phyloP scores from a whole-genome alignment of 2,797 vertebrate species.

The Sardinella longiceps region DNA sequence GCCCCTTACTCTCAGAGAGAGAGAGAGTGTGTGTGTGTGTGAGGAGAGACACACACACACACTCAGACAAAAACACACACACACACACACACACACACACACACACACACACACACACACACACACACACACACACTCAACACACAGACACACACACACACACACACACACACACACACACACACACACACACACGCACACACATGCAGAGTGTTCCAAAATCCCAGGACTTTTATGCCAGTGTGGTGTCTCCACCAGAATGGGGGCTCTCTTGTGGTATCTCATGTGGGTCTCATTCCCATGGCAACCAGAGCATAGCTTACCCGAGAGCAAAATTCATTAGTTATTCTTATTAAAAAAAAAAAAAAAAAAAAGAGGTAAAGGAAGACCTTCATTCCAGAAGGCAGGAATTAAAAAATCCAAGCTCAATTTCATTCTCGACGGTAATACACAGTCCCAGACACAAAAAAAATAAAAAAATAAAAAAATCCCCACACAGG shows the following conservation, averaged over 20 bases:
- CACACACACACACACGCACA: constrained; percentile 1
- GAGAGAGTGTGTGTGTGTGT: no score
- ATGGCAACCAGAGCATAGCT: constrained; percentile 76
- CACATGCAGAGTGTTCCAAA: not conserved
- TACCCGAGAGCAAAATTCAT: constrained; percentile 71
- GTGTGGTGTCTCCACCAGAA: constrained; percentile 56
- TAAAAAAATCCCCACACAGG: constrained; percentile 64
- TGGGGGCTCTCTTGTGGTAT: constrained; percentile 62
- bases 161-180: constrained; percentile 18
- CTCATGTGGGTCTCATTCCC: constrained; percentile 74
- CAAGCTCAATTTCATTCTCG: constrained; percentile 71
- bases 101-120: not conserved
- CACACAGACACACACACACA: not conserved
- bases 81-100: not conserved
- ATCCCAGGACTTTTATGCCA: not conserved
- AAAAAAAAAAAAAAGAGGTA: not conserved
- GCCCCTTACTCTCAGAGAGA: not conserved
- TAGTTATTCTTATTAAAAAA: constrained; percentile 63
- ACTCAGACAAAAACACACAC: not conserved
- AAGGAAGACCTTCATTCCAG: constrained; percentile 70
- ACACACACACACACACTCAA: not conserved
- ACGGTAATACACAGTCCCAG: constrained; percentile 61
- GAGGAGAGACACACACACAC: not conserved
- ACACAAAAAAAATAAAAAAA: constrained; percentile 44
- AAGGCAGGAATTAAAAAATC: constrained; percentile 73